Conservation (phyloP, 35 echinoderm and acorn worm genomes). For the Lytechinus variegatus region DNA sequence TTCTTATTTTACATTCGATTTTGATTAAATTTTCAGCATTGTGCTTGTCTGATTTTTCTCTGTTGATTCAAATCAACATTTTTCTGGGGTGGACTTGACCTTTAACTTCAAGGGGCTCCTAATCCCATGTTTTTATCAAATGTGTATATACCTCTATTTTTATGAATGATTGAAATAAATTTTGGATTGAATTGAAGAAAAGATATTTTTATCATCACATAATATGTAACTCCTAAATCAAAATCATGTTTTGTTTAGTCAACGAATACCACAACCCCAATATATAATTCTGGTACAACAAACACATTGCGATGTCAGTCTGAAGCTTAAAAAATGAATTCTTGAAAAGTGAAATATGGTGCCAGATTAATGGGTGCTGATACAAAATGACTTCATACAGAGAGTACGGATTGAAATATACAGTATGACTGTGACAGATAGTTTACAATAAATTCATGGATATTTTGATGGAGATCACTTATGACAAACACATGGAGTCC, state of each 20-base stretch:
- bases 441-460: not conserved
- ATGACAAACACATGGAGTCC: not conserved
- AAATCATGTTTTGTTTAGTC: not conserved
- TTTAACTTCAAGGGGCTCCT: too few species aligned
- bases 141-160: too few species aligned
- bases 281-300: not conserved
- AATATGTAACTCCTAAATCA: too few species aligned
- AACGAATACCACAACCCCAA: not conserved
- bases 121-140: too few species aligned
- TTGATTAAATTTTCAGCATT: too few species aligned
- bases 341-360: not conserved
- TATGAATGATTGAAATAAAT: too few species aligned
- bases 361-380: not conserved
- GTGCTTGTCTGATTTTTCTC: too few species aligned
- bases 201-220: too few species aligned
- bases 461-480: not conserved
- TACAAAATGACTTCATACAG: not conserved
- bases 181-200: too few species aligned
- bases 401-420: not conserved
- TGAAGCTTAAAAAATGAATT: not conserved
- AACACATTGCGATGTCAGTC: not conserved
- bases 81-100: too few species aligned
- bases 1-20: too few species aligned
- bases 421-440: not conserved
- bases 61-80: too few species aligned